Base-by-base conservation (phyloP, 2,113 vertebrate genomes). In the Aphelocoma coerulescens region DNA sequence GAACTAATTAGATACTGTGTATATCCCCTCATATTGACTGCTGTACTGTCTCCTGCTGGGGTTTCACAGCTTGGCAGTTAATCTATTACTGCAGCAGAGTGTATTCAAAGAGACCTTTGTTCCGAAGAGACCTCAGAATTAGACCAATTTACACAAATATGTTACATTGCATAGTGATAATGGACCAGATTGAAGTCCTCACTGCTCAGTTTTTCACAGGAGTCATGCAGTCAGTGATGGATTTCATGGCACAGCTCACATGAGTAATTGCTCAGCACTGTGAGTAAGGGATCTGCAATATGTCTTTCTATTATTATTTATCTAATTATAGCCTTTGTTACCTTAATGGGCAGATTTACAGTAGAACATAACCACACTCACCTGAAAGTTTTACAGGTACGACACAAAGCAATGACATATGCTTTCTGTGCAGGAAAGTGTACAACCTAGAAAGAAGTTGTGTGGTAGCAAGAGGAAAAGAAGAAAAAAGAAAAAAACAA, bases 201-300 rank as follows among this genome's bases (percentile, higher is more conserved):
- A 66, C 61, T 86, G 88, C 92, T 94, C 90, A 83, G 18, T 93
- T 96, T 93, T 86, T 89, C 59, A 43, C 13, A 72, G 9, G 2
- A 90, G 20, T 89, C 69, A 43, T 66, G 48, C 62, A 65, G 49
- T 16, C 8, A 4, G 58, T 94, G 95, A 61, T 22, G 65, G 88
- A 78, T 92, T 92, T 78, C 39, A 66, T 30, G 46, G 37, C 81
- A 68, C 18, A 68, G 54, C 49, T 93, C 69, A 72, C 74, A 89
- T 78, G 83, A 96, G 79, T 83, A 95, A 94, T 84, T 90, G 65
- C 83, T 92, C 85, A 87, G 28, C 62, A 76, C 65, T 72, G 18
- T 95, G 93, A 96, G 69, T 91, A 95, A 95, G 79, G 27, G 37
- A 78, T 49, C 66, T 88, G 58, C 80, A 94, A 89, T 87, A 85